A percentile compares a stretch with the other conserved stretches of the same genome.
phyloP scores from a whole-genome alignment of 1,140 invertebrate species.

The Coelopa frigida region DNA sequence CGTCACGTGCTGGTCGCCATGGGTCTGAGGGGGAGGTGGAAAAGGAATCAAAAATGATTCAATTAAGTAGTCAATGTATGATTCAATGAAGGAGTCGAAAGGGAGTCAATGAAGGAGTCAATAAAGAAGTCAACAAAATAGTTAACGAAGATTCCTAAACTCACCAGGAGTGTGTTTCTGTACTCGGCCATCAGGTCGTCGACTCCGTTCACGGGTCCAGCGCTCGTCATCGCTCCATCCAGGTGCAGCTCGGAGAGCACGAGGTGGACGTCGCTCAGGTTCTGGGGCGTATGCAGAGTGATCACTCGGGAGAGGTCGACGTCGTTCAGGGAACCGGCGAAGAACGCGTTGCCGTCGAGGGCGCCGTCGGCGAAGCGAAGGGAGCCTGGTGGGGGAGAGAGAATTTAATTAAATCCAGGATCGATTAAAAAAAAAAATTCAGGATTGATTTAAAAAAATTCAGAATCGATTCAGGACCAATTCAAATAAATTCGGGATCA shows the following conservation, averaged over 20 bases:
- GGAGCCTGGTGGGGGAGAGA: conserved; percentile 16
- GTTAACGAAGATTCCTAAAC: conserved; percentile 6
- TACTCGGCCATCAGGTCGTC: conserved; percentile 27
- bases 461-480: too few relatives aligned
- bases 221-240: conserved; percentile 8
- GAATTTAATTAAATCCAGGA: not conserved
- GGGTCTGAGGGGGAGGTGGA: conserved; percentile 14
- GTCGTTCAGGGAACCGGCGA: conserved; percentile 22
- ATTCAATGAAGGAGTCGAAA: not conserved
- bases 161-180: conserved; percentile 35
- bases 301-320: conserved; percentile 24
- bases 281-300: conserved; percentile 28
- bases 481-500: too few relatives aligned
- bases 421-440: not conserved
- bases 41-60: not conserved
- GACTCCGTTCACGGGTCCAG: conserved; percentile 19
- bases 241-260: conserved; percentile 24
- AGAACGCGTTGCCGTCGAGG: conserved; percentile 25
- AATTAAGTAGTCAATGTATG: not conserved
- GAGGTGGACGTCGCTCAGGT: conserved; percentile 15
- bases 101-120: not conserved
- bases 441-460: not conserved
- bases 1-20: conserved; percentile 21
- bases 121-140: too few relatives aligned
- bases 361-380: conserved; percentile 21